Conservation (phyloP, 2,888 invertebrate genomes). For the Erebia epiphron region DNA sequence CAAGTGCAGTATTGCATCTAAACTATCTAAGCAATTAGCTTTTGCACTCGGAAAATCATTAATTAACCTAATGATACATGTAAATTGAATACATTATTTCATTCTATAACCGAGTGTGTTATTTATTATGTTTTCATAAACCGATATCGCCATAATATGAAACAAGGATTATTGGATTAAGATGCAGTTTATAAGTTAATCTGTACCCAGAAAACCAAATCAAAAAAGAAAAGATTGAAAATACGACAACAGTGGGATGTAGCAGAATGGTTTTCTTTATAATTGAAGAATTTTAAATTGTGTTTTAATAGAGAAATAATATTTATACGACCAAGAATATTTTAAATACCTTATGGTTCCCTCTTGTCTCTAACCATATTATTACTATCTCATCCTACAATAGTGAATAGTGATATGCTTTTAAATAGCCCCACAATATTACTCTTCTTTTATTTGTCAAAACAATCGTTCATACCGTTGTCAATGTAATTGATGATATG, state of each 20-base stretch:
- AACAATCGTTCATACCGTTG: constrained; percentile 45
- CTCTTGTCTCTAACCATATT: not conserved
- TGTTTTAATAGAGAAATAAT: no score
- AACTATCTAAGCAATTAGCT: constrained; percentile 42
- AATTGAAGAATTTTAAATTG: no score
- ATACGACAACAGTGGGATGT: no score
- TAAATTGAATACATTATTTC: constrained; percentile 34
- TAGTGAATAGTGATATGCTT: not conserved
- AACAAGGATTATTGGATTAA: not conserved
- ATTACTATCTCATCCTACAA: not conserved
- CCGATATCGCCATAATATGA: not conserved
- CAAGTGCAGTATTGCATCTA: constrained; percentile 46
- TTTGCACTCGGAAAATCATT: constrained; percentile 40
- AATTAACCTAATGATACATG: constrained; percentile 36
- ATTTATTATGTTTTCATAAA: constrained; percentile 20
- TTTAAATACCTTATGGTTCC: not conserved
- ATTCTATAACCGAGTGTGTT: constrained; percentile 12
- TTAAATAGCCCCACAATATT: constrained; percentile 17
- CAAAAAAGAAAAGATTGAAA: no score
- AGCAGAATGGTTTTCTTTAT: no score
- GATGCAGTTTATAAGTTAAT: not conserved
- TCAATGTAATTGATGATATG: constrained; percentile 46
- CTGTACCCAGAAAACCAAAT: no score
- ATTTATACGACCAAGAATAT: no score
- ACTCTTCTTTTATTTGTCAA: constrained; percentile 40